Evolutionary conservation across 2,113 vertebrate genomes (phyloP), one percentile per base, ranked within the genome.

Genomic region (Alethe castanea): DNA sequence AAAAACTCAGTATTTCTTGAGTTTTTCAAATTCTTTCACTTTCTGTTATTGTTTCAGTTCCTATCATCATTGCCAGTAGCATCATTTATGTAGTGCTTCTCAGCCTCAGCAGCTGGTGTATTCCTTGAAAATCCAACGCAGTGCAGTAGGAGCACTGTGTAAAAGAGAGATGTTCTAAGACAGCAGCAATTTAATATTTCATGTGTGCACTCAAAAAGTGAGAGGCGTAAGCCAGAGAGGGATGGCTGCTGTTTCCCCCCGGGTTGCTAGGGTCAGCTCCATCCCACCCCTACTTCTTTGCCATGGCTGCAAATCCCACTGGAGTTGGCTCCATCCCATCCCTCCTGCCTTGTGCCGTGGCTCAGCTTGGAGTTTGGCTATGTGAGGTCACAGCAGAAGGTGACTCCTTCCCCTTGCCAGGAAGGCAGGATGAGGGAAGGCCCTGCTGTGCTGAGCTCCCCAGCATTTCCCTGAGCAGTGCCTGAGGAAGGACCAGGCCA

Each of bases 161-260:
- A n/a, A 33, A 69, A 40, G 13, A 17, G 35, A 70, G 45, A 45
- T 48, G 67, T 73, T 70, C 26, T 53, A 57, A 61, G 36, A 78
- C 77, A 57, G 45, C 81, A 73, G 77, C 56, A 47, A 57, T 81
- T 89, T 69, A 73, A 72, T 94, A 82, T 82, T 94, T 92, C 69
- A 95, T 81, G 70, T 25, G 52, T 64, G 61, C 35, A 56, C 81
- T 78, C 73, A 44, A 87, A 45, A 84, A 89, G 5, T 3, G 50
- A 92, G 65, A 2, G 1, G 33, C 14, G 31, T 33, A 38, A 93
- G 52, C 64, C 33, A 9, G 60, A 44, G 15, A 35, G n/a, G 59
- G 53, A 24, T 50, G 50, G 23, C 28, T 0, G 0, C 35, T 38
- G 0, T 44, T 78, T 40, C 26, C 15, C 12, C 15, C 20, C 9